Evolutionary conservation across 2,888 invertebrate species (phyloP), one percentile per base, ranked within the genome.

Genomic region (Loripinus fragilis): DNA sequence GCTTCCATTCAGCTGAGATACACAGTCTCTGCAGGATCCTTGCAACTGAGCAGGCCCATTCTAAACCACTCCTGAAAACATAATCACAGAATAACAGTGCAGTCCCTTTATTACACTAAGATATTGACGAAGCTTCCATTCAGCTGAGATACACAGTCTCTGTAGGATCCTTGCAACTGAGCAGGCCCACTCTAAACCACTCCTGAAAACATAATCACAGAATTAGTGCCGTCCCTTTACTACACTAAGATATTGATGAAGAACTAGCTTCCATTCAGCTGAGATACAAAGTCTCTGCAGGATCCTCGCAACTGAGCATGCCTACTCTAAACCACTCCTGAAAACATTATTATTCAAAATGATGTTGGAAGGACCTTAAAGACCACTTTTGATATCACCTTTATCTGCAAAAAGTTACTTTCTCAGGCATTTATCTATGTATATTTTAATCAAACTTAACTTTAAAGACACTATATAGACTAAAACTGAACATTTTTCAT

Each of bases 21-120:
- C 90, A 90, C 74, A 93, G 80, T 45, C 86, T 87, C 78, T 92
- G 91, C 55, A 93, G 83, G 41, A 92, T 91, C 25, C 89, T 81
- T 7, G 92, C 90, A 70, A 93, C 88, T 12, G 92, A 91, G 76
- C 92, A 92, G 0, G 93, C 90, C 92, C 92, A 92, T 78, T 92
- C 92, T 55, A 92, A 73, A 7, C 92, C 91, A 83, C 90, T 90
- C 85, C 91, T 91, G 71, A 5, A 48, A 0, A 84, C 77, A 10
- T 42, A 70, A 67, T n/a, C n/a, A n/a, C n/a, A n/a, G n/a, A n/a
- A n/a, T n/a, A n/a, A n/a, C n/a, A n/a, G n/a, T n/a, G n/a, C n/a
- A n/a, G n/a, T n/a, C n/a, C n/a, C n/a, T n/a, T n/a, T n/a, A n/a
- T n/a, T n/a, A n/a, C n/a, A n/a, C n/a, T n/a, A n/a, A n/a, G n/a